Evolutionary conservation across 2,797 vertebrate genomes (phyloP).

Genomic region (Caiman crocodilus): DNA sequence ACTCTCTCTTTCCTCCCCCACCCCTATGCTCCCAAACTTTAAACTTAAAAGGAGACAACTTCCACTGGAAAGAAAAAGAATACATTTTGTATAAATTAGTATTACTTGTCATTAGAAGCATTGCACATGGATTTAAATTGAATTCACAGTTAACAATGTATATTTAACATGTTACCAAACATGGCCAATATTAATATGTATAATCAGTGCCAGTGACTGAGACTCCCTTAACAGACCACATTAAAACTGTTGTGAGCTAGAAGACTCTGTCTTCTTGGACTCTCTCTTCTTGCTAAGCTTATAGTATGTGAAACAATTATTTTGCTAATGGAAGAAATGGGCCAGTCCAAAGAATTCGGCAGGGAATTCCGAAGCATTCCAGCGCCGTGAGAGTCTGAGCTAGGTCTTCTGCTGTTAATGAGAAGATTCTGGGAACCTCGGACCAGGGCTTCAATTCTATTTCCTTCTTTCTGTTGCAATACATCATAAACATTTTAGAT

Average conservation of each 20-base stretch:
- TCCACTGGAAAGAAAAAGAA: neutral
- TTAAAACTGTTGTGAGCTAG: accelerated
- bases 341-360: neutral
- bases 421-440: neutral
- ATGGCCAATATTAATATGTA: neutral
- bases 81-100: neutral
- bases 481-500: no score
- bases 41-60: neutral
- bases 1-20: neutral
- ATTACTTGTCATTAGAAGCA: slow-evolving; percentile 16
- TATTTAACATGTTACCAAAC: neutral
- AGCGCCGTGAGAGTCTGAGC: neutral
- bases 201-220: neutral
- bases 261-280: neutral
- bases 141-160: neutral
- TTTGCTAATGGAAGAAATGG: neutral
- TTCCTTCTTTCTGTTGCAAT: no score
- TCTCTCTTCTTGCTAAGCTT: neutral
- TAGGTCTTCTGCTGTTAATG: neutral
- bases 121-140: slow-evolving; percentile 12
- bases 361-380: neutral
- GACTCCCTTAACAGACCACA: neutral
- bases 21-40: neutral
- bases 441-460: no score
- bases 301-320: neutral